Evolutionary conservation across 2,797 vertebrate genomes (phyloP).

Genomic region (Argentina silus): DNA sequence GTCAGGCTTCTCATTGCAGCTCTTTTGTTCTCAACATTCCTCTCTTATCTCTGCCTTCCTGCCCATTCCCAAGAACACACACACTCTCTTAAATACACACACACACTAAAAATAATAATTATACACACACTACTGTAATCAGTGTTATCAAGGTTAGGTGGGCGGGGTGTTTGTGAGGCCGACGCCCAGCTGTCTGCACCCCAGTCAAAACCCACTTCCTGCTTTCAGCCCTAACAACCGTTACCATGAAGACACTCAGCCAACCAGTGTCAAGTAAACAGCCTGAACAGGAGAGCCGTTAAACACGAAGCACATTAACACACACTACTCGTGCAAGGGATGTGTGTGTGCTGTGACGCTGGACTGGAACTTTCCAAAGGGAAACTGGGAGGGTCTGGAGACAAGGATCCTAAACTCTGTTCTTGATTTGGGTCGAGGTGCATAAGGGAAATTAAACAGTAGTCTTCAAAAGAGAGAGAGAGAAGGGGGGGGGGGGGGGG

Average conservation of each 20-base stretch:
- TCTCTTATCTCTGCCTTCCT: no score
- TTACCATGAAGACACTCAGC: background rate
- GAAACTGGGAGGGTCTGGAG: background rate
- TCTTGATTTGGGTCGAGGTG: background rate
- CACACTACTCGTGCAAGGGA: background rate
- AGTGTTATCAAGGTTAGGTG: no score
- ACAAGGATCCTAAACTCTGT: background rate
- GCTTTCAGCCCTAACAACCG: background rate
- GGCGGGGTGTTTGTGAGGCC: background rate
- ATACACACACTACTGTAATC: no score
- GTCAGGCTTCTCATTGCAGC: no score
- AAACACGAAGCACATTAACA: constrained; percentile 6
- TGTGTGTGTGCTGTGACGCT: background rate
- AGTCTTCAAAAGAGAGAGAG: background rate
- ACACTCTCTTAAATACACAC: no score
- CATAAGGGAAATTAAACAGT: background rate
- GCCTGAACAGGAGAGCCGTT: background rate
- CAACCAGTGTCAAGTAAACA: background rate
- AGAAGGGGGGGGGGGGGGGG: background rate
- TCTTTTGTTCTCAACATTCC: no score
- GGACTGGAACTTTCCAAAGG: background rate
- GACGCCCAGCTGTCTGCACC: background rate
- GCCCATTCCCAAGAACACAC: no score
- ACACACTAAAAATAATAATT: no score
- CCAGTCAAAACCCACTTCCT: constrained; percentile 6